Percentiles rank a stretch among this genome's conserved stretches.
Evolutionary conservation across 2,113 vertebrate species (phyloP).

Genomic region (Gnathonemus echidnorhynchus): DNA sequence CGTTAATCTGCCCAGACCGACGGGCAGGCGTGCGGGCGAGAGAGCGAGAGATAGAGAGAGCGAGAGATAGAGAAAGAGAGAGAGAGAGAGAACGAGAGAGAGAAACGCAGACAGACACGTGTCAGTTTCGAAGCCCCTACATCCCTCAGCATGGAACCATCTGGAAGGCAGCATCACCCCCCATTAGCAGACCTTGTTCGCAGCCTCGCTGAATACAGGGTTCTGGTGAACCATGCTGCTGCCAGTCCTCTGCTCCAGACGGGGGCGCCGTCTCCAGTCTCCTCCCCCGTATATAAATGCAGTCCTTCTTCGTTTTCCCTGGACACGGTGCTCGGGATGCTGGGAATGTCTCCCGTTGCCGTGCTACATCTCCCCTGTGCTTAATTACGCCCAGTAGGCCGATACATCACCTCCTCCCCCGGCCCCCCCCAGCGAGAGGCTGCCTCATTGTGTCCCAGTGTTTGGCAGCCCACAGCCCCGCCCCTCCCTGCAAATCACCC

Average conservation of each 20-base stretch:
- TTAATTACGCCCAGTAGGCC: background rate
- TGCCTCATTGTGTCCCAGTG: background rate
- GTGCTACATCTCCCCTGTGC: background rate
- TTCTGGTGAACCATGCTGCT: background rate
- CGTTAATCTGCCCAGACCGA: background rate
- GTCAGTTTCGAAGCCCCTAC: background rate
- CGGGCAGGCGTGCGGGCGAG: background rate
- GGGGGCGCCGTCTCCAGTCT: background rate
- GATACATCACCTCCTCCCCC: background rate
- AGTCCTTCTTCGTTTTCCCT: background rate
- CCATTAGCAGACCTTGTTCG: background rate
- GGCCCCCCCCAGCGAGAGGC: background rate
- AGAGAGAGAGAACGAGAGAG: background rate
- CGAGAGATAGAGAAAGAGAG: background rate
- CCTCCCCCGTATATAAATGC: background rate
- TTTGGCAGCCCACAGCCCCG: background rate
- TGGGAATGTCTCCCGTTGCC: background rate
- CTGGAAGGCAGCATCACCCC: background rate
- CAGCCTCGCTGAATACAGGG: background rate
- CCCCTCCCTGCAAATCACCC: background rate
- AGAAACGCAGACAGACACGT: background rate
- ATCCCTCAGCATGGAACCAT: background rate
- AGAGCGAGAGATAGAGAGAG: constrained; percentile 6
- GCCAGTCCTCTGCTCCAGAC: background rate
- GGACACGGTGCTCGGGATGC: background rate